Evolutionary conservation across 2,888 invertebrate genomes (phyloP), one percentile per base, ranked within the genome.

Genomic region (Drosophila multiciliata): DNA sequence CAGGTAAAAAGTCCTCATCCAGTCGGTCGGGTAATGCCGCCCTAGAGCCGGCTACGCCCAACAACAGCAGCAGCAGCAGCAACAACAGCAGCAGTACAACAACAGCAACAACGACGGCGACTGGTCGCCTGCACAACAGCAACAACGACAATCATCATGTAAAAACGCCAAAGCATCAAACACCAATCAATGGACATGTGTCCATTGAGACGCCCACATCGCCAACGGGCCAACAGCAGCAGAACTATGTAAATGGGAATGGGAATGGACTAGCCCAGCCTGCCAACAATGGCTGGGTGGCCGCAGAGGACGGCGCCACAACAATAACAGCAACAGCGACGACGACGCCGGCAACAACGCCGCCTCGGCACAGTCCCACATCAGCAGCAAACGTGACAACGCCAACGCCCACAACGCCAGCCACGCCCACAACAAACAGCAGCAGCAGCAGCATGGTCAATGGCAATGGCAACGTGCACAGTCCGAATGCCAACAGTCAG

Each of bases 91-190:
- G 48, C 52, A 49, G 54, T 29, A 38, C 49, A 29, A 29, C 38
- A 42, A 38, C 52, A 54, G 38, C 53, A 72, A 62, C 63, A 63
- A 71, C 73, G 54, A 72, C 82, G 49, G 65, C 75, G 57, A 68
- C 81, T 61, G 69, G 80, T 65, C 83, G 79, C 66, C 70, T 72
- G 62, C 75, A 58, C 45, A 71, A 50, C 52, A 73, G 75, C 70
- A 82, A 78, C 71, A 89, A 86, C 69, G 86, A 89, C 78, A 89
- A 85, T 45, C 45, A 45, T 82, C 89, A 89, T 66, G 66, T 78
- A 17, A 90, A 91, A 75, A 91, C 91, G 71, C 89, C 90, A 79
- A 92, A 92, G 77, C 89, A 88, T 71, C 89, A 87, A 73, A 72
- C 81, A 26, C 40, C 72, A 29, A 53, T 78, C 49, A 83, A 81